Evolutionary conservation across 2,113 vertebrate species (phyloP).

Genomic region (Glareola pratincola): DNA sequence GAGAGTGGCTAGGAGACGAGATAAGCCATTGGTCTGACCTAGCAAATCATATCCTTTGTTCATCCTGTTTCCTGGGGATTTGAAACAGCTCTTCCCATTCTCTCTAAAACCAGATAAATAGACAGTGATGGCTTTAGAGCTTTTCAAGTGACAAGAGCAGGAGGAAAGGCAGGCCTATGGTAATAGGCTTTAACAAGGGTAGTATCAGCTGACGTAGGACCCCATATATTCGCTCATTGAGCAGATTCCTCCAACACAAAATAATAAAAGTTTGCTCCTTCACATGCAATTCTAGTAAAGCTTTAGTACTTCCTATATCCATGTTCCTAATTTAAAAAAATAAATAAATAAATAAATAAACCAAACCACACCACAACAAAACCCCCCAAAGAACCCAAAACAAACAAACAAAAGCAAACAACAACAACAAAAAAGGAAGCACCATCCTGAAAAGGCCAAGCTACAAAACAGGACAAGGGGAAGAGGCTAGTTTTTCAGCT

Average conservation of each 20-base stretch:
- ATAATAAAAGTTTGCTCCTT: neutral
- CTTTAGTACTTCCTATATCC: neutral
- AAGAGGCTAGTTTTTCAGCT: neutral
- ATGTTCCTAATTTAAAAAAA: neutral
- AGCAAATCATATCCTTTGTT: slow-evolving; percentile 35
- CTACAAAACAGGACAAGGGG: neutral
- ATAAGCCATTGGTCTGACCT: slow-evolving; percentile 9
- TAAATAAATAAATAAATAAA: neutral
- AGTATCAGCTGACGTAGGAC: neutral
- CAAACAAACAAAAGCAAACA: neutral
- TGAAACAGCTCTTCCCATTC: slow-evolving; percentile 38
- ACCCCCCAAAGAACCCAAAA: neutral
- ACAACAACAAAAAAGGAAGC: neutral
- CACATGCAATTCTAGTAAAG: neutral
- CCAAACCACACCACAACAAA: neutral
- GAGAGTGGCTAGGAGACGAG: neutral
- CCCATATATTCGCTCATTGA: neutral
- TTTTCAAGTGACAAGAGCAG: slow-evolving; percentile 24
- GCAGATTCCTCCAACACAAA: neutral
- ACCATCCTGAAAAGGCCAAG: neutral
- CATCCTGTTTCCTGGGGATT: neutral
- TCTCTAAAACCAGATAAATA: slow-evolving; percentile 1
- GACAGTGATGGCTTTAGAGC: neutral
- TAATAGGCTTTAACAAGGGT: neutral
- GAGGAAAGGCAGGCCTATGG: slow-evolving; percentile 3